Percentiles rank a stretch among this genome's conserved stretches.
phyloP scores from a whole-genome alignment of 2,113 vertebrate species.

The Hemiprocne comata region DNA sequence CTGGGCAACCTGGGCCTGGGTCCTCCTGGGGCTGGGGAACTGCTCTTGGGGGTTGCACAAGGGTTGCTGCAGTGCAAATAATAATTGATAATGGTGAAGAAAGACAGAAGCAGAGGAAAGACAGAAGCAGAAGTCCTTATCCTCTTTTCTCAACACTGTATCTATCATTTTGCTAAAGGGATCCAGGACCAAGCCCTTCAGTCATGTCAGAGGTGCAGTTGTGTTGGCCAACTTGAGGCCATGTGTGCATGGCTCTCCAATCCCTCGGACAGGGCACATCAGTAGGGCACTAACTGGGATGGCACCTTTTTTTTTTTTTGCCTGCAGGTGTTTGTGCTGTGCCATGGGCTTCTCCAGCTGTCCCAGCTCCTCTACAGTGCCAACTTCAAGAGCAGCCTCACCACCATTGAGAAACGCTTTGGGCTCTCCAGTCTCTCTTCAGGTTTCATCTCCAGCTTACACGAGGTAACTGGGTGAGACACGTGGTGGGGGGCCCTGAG shows the following conservation, averaged over 20 bases:
- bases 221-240: accelerated
- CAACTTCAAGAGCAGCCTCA: slow-evolving; percentile 97
- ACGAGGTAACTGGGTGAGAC: slow-evolving; percentile 83
- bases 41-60: background rate
- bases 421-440: slow-evolving; percentile 95
- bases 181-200: background rate
- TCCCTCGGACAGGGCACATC: background rate
- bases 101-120: background rate
- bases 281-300: background rate
- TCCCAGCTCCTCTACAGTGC: slow-evolving; percentile 92
- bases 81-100: accelerated
- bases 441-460: slow-evolving; percentile 92
- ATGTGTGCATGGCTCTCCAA: accelerated
- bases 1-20: no score
- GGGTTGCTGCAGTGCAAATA: background rate
- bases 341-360: slow-evolving; percentile 92
- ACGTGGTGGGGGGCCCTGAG: accelerated
- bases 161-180: background rate
- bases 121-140: background rate
- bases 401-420: slow-evolving; percentile 95
- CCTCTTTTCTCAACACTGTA: background rate
- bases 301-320: background rate
- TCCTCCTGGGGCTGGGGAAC: background rate
- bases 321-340: slow-evolving; percentile 90
- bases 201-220: background rate